Evolutionary conservation across 2,888 invertebrate species (phyloP).

Genomic region (Timandra comae): DNA sequence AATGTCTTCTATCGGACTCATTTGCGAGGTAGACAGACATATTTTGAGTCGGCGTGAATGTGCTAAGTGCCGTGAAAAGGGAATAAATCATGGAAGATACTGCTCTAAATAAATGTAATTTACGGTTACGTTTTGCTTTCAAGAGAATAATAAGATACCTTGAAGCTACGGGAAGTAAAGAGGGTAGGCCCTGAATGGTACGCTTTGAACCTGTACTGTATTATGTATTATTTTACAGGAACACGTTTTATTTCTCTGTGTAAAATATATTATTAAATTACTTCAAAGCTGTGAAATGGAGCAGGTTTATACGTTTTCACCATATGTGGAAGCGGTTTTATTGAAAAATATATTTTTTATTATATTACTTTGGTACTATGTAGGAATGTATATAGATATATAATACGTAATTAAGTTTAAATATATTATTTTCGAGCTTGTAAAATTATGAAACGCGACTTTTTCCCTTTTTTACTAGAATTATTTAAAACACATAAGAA

Average conservation of each 20-base stretch:
- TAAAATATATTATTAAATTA: no score
- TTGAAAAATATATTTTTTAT: no score
- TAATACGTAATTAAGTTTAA: no score
- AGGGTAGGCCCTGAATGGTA: background rate
- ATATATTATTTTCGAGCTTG: no score
- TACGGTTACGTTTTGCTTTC: conserved; percentile 48
- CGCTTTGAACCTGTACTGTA: background rate
- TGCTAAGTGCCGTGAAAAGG: conserved; percentile 48
- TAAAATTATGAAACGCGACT: no score
- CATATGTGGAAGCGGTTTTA: no score
- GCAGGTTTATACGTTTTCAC: no score
- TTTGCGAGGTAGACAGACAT: conserved; percentile 13
- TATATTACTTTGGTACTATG: no score
- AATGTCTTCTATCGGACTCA: conserved; percentile 6
- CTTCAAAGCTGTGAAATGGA: no score
- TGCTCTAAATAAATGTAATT: conserved; percentile 56
- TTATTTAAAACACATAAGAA: no score
- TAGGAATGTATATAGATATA: no score
- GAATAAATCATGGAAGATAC: conserved; percentile 55
- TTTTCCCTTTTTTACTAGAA: no score
- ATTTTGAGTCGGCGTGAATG: conserved; percentile 30
- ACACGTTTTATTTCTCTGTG: background rate
- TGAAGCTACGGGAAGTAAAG: background rate
- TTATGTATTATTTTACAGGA: conserved; percentile 1
- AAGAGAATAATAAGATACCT: conserved; percentile 41